A percentile compares a stretch with the other conserved stretches of the same genome.
These are phyloP conservation scores for Aurelia aurita complex sp. Pacific DNA, from an alignment of 30 jellyfish, hydroid and myxozoan genomes.

Conservation along the genomic window DNA sequence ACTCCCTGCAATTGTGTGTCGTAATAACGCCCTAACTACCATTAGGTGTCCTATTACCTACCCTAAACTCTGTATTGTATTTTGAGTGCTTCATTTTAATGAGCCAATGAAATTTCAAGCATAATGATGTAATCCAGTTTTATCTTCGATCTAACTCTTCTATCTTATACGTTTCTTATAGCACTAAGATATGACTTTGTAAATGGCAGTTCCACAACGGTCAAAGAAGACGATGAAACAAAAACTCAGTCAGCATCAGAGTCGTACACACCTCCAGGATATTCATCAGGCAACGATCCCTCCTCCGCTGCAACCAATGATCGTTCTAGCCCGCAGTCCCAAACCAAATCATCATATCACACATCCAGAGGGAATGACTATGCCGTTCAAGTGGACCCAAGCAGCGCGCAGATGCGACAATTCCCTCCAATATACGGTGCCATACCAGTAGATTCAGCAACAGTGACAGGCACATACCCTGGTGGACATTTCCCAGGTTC, in stretches of 20 bases:
- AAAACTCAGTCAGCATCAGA: neutral
- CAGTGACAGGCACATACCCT: slow-evolving; percentile 35
- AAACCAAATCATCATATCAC: slow-evolving; percentile 41
- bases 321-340: slow-evolving; percentile 40
- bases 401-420: slow-evolving; percentile 37
- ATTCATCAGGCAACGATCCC: slow-evolving; percentile 13
- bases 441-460: slow-evolving; percentile 26
- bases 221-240: slow-evolving; percentile 25
- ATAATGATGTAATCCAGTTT: neutral
- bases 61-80: too few relatives aligned
- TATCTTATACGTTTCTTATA: neutral
- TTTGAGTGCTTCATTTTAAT: too few relatives aligned
- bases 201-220: slow-evolving; percentile 30
- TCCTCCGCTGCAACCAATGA: slow-evolving; percentile 35
- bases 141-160: neutral
- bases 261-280: slow-evolving; percentile 24
- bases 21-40: too few relatives aligned
- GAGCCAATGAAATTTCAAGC: neutral
- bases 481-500: slow-evolving; percentile 41
- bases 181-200: slow-evolving; percentile 6
- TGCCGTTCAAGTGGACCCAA: slow-evolving; percentile 8
- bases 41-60: too few relatives aligned
- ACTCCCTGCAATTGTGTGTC: too few relatives aligned
- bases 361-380: slow-evolving; percentile 28
- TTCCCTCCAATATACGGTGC: slow-evolving; percentile 37